Evolutionary conservation across 1,140 invertebrate species (phyloP).

Genomic region (Leptinotarsa undecemlineata): DNA sequence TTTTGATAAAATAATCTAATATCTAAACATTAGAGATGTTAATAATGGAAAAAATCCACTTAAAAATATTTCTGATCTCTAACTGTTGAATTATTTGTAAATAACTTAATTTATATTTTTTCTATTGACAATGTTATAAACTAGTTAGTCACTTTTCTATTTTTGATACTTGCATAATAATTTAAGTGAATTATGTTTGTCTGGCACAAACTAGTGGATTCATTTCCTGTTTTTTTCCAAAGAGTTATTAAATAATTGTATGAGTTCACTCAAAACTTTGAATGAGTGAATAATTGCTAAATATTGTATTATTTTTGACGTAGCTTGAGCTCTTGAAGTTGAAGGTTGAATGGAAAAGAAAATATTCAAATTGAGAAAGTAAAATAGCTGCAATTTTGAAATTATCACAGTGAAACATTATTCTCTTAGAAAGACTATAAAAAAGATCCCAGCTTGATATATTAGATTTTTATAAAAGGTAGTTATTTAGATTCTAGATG

Average conservation of each 20-base stretch:
- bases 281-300: neutral
- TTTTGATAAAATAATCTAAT: slow-evolving; percentile 7
- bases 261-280: neutral
- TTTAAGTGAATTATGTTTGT: neutral
- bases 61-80: slow-evolving; percentile 41
- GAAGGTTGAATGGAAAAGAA: neutral
- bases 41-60: slow-evolving; percentile 11
- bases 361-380: neutral
- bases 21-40: slow-evolving; percentile 3
- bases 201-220: too few relatives aligned
- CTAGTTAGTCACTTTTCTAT: slow-evolving; percentile 25
- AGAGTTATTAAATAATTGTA: neutral
- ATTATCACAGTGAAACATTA: slow-evolving; percentile 32
- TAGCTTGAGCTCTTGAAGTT: too few relatives aligned
- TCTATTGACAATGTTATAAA: slow-evolving; percentile 28
- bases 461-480: slow-evolving; percentile 50
- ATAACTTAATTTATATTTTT: slow-evolving; percentile 44
- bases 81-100: slow-evolving; percentile 43
- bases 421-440: slow-evolving; percentile 37
- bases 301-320: too few relatives aligned
- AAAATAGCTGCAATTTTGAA: slow-evolving; percentile 18
- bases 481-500: slow-evolving; percentile 49
- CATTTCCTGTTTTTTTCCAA: neutral
- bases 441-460: slow-evolving; percentile 48
- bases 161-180: slow-evolving; percentile 23